Evolutionary conservation across 2,888 invertebrate genomes (phyloP).

Genomic region (Dastarcus helophoroides): DNA sequence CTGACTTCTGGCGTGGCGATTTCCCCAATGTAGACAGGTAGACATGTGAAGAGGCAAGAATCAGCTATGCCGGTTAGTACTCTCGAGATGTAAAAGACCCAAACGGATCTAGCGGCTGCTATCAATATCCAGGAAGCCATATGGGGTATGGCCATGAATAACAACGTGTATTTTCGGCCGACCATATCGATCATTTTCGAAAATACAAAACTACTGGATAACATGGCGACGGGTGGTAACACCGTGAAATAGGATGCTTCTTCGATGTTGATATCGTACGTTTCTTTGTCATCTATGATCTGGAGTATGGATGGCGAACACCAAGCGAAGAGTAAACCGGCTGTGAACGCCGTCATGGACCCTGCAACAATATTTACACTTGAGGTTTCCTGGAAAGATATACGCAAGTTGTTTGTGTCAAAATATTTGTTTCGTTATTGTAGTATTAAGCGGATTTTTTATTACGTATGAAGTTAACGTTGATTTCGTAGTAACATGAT

Average conservation of each 20-base stretch:
- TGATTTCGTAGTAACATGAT: no score
- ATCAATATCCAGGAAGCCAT: conserved; percentile 15
- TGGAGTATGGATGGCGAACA: conserved; percentile 20
- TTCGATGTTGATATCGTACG: conserved; percentile 16
- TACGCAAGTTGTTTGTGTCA: no score
- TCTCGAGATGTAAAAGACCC: conserved; percentile 14
- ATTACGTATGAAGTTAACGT: no score
- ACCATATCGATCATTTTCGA: conserved; percentile 17
- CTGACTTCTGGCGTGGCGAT: conserved; percentile 20
- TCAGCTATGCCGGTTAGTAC: conserved; percentile 39
- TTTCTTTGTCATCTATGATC: conserved; percentile 18
- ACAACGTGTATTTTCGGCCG: conserved; percentile 19
- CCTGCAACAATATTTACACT: no score
- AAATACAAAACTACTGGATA: conserved; percentile 17
- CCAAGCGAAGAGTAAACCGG: conserved; percentile 11
- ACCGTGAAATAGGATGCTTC: conserved; percentile 22
- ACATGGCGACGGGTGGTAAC: conserved; percentile 18
- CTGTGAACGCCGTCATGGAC: no score
- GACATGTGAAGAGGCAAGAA: conserved; percentile 33
- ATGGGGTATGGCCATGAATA: conserved; percentile 17
- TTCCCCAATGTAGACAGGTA: conserved; percentile 27
- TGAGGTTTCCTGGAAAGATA: no score
- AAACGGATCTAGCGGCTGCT: conserved; percentile 10
- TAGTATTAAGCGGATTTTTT: no score
- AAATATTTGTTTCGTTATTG: no score